Conservation (phyloP, 92 coral and sea anemone species). For the Siderastrea siderea region DNA sequence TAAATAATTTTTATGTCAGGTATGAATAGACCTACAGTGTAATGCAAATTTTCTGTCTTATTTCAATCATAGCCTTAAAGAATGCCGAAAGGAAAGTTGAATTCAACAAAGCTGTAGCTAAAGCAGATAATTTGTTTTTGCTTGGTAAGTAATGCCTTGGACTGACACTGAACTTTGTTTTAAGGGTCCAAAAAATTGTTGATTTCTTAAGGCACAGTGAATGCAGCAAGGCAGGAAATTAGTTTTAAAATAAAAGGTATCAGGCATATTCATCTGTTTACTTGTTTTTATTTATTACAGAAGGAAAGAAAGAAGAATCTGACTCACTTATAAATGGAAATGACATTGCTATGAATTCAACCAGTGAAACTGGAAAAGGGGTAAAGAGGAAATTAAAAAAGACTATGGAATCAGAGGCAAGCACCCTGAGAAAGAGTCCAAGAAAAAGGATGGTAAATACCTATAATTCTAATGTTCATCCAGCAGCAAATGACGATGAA, state of each 20-base stretch:
- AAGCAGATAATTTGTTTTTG: constrained; percentile 34
- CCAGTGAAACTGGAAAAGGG: not conserved
- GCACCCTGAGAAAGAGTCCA: constrained; percentile 9
- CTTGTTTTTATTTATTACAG: not conserved
- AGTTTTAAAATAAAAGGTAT: too few relatives aligned
- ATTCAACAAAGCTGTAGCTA: constrained; percentile 63
- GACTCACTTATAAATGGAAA: not conserved
- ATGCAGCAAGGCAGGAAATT: too few relatives aligned
- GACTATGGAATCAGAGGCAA: not conserved
- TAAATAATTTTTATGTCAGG: not conserved
- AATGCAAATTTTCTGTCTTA: not conserved
- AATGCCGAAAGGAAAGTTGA: constrained; percentile 5
- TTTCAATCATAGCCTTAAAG: constrained; percentile 1
- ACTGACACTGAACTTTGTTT: too few relatives aligned
- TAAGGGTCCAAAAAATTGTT: too few relatives aligned
- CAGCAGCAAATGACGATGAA: not conserved
- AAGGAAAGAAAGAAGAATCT: not conserved
- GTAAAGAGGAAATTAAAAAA: not conserved
- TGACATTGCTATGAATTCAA: not conserved
- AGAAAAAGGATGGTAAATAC: not conserved
- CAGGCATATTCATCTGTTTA: too few relatives aligned
- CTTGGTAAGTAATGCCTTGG: constrained; percentile 8
- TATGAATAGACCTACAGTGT: not conserved
- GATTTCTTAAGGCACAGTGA: too few relatives aligned
- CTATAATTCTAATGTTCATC: not conserved